Evolutionary conservation across 2,888 invertebrate species (phyloP), one percentile per base, ranked within the genome.

Genomic region (Parnassius apollo): DNA sequence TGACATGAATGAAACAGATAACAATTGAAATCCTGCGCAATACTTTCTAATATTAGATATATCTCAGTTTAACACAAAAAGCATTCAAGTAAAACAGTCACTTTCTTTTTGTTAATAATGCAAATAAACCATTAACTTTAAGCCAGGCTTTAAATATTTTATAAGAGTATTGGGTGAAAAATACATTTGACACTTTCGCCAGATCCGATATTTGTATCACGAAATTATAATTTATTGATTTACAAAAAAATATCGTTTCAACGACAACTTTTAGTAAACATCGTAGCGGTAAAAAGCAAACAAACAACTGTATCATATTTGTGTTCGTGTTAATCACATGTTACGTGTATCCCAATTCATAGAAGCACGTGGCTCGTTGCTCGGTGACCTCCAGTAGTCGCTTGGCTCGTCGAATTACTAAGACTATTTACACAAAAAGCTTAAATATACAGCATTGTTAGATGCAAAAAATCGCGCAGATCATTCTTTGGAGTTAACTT

Each of bases 101-200:
- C 81, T 76, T 76, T 18, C 18, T 78, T 77, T 76, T 72, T 78
- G 91, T 91, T 91, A 91, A 89, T 91, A 82, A 85, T 85, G 87
- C 88, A 81, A 86, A 82, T 85, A 82, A 82, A 81, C 75, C 71
- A 74, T 75, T 75, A 49, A 83, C 77, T 81, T 78, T 78, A 75
- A 86, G 88, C 81, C 88, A 89, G 86, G 88, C 85, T 88, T 83
- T 81, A 81, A 79, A 48, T 81, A 81, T 80, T 80, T 74, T 75
- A 79, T 82, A 77, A 89, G 91, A 91, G 91, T 90, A 90, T 91
- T 91, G 91, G 91, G 91, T 91, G 91, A 91, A 91, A 91, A 91
- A 88, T 91, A 91, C 91, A 88, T 89, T 81, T 84, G 85, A 85
- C 83, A 82, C 75, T 81, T 80, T 76, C 83, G 76, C 77, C 77